Evolutionary conservation across 2,113 vertebrate genomes (phyloP).

Genomic region (Zosterops lateralis): DNA sequence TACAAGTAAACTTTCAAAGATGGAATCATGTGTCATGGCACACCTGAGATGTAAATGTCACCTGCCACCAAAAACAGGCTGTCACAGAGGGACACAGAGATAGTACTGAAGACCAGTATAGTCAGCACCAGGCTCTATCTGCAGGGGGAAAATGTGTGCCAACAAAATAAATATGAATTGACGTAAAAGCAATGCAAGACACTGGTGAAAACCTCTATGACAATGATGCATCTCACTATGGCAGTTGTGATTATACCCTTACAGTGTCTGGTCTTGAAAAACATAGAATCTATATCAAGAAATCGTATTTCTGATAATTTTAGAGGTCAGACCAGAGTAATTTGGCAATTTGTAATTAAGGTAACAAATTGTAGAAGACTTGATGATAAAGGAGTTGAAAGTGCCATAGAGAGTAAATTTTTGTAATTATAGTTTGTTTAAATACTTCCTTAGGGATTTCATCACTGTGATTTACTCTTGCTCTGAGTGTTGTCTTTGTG

Average conservation of each 20-base stretch:
- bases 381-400: slow-evolving; percentile 11
- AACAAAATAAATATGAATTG: not conserved
- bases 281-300: not conserved
- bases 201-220: not conserved
- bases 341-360: not conserved
- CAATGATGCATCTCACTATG: not conserved
- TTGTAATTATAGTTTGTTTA: slow-evolving; percentile 24
- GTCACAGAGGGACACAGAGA: not conserved
- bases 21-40: not conserved
- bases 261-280: not conserved
- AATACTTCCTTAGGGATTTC: slow-evolving; percentile 12
- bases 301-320: not conserved
- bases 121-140: not conserved
- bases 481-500: not conserved
- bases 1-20: not conserved
- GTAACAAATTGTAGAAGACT: not conserved
- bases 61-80: not conserved
- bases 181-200: not conserved
- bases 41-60: not conserved
- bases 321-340: not conserved
- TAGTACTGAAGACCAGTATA: not conserved
- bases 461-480: slow-evolving; percentile 17
- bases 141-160: not conserved
- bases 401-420: not conserved
- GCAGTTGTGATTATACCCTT: not conserved